Percentiles rank a stretch among this genome's conserved stretches.
phyloP scores from a whole-genome alignment of 2,797 vertebrate species.

The Peromyscus melanophrys region DNA sequence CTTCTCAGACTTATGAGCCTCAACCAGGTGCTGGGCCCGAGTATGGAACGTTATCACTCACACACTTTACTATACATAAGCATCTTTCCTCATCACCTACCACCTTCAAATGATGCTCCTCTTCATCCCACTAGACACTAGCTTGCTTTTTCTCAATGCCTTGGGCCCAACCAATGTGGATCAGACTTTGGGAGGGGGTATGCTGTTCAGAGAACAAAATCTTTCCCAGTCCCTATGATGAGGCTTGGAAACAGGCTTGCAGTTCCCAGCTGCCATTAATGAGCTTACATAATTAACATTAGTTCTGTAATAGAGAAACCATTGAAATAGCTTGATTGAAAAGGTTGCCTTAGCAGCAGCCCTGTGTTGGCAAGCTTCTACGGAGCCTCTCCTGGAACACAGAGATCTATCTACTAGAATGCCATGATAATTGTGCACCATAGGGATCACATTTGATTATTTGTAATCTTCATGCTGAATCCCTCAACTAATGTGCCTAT shows the following conservation, averaged over 20 bases:
- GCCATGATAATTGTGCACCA: neutral
- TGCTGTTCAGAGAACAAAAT: neutral
- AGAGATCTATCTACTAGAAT: neutral
- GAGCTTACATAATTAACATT: neutral
- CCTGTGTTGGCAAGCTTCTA: neutral
- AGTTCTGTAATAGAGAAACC: neutral
- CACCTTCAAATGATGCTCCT: neutral
- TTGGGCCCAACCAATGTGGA: neutral
- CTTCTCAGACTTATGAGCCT: neutral
- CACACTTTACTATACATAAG: neutral
- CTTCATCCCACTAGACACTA: neutral
- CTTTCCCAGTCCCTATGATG: neutral
- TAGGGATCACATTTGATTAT: neutral
- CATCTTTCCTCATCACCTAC: neutral
- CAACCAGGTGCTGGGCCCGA: neutral
- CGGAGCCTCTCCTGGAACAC: neutral
- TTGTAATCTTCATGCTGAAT: neutral
- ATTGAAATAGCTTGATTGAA: neutral
- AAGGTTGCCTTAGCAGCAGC: neutral
- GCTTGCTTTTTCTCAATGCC: neutral
- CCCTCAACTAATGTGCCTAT: neutral
- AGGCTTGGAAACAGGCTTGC: neutral
- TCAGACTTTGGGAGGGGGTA: neutral
- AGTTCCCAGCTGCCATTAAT: neutral
- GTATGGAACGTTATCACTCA: neutral